Percentiles rank a stretch among this genome's conserved stretches.
Evolutionary conservation across 2,888 invertebrate genomes (phyloP).

Genomic region (Spatulosminthurus flaviceps): DNA sequence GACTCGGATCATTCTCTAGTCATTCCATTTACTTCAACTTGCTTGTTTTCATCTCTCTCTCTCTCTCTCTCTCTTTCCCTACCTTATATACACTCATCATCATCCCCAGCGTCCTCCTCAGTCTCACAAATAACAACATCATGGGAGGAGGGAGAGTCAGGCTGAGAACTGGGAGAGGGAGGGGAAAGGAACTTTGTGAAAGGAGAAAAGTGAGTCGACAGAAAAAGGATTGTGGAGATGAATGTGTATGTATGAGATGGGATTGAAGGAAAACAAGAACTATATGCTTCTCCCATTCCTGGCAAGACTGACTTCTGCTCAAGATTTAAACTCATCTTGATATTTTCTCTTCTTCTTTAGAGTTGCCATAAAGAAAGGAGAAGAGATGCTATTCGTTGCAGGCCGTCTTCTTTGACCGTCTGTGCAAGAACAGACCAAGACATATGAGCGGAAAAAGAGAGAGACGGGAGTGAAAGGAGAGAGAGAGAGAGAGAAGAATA

Average conservation of each 20-base stretch:
- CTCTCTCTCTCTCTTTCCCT: slow-evolving; percentile 11
- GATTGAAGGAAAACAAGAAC: slow-evolving; percentile 26
- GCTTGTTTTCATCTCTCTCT: neutral
- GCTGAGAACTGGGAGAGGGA: neutral
- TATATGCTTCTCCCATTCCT: neutral
- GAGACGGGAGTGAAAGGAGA: neutral
- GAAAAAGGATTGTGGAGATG: neutral
- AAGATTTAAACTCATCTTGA: slow-evolving; percentile 37
- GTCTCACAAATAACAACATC: too few species aligned
- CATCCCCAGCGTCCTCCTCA: too few species aligned
- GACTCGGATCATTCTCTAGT: too few species aligned
- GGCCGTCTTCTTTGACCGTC: slow-evolving; percentile 16
- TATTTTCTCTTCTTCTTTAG: slow-evolving; percentile 1
- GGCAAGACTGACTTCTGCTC: slow-evolving; percentile 21
- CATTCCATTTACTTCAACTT: neutral
- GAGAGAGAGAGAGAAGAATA: neutral
- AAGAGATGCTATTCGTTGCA: slow-evolving; percentile 22
- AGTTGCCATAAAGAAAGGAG: slow-evolving; percentile 16
- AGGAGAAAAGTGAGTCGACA: neutral
- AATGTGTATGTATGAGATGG: slow-evolving; percentile 21
- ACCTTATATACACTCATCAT: too few species aligned
- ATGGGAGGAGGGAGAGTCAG: slow-evolving; percentile 21
- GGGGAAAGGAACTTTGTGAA: neutral
- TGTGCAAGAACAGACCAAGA: neutral
- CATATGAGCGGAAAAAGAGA: slow-evolving; percentile 17